These are phyloP conservation scores for Carposina sasakii DNA, from an alignment of 1,140 invertebrate species.

Conservation along the genomic window DNA sequence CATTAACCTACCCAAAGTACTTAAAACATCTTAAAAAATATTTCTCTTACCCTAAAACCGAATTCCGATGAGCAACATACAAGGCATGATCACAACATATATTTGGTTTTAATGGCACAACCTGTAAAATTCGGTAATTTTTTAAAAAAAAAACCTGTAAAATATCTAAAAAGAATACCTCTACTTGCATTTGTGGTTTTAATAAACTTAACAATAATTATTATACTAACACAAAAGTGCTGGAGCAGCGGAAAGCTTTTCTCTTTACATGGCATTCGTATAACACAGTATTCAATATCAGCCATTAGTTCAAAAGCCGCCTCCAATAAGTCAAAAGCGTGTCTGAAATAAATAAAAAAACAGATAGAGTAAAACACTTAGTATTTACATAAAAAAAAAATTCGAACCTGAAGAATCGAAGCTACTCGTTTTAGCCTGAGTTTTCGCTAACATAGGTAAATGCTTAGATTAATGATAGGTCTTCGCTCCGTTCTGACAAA, in stretches of 20 bases:
- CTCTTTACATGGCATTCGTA: conserved; percentile 74
- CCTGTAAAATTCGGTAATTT: conserved; percentile 52
- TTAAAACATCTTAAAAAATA: background rate
- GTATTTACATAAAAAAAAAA: too few species aligned
- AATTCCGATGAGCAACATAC: conserved; percentile 76
- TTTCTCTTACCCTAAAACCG: conserved; percentile 60
- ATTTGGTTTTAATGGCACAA: conserved; percentile 72
- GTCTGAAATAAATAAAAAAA: conserved; percentile 31
- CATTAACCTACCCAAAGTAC: background rate
- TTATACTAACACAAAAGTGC: conserved; percentile 75
- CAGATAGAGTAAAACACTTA: background rate
- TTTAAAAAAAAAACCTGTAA: background rate
- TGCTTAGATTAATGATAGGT: too few species aligned
- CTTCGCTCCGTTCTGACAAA: too few species aligned
- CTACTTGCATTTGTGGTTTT: too few species aligned
- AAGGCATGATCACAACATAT: conserved; percentile 75
- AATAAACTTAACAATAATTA: too few species aligned
- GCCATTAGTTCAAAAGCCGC: conserved; percentile 80
- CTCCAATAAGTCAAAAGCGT: conserved; percentile 69
- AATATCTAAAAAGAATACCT: too few species aligned
- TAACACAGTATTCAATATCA: conserved; percentile 77
- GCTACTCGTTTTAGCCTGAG: too few species aligned
- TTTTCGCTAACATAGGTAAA: too few species aligned
- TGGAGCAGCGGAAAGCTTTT: conserved; percentile 74
- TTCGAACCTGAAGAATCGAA: too few species aligned